A percentile compares a stretch with the other conserved stretches of the same genome.
phyloP scores from a whole-genome alignment of 1,140 invertebrate genomes.

The Dolichoris vasculosae region DNA sequence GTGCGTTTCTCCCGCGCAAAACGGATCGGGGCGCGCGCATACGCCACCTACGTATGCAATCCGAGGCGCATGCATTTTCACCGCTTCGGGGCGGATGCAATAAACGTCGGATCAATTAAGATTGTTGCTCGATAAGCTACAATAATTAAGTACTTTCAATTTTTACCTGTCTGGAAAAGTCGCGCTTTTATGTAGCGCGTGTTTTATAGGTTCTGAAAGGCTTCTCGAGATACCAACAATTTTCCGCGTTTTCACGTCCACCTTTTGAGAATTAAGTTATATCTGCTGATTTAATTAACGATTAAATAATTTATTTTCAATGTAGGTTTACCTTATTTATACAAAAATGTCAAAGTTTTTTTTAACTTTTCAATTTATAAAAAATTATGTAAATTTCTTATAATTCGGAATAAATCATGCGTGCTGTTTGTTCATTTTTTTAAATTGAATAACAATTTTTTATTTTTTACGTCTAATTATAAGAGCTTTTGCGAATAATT shows the following conservation, averaged over 20 bases:
- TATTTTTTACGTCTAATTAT: neutral
- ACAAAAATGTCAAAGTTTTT: neutral
- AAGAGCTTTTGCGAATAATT: too few species aligned
- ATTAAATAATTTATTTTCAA: neutral
- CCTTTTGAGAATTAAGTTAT: neutral
- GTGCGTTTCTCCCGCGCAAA: neutral
- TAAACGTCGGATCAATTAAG: conserved; percentile 54
- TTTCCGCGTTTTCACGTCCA: neutral
- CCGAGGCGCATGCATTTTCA: conserved; percentile 24
- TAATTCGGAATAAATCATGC: neutral
- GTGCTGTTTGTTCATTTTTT: neutral
- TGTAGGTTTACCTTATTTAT: neutral
- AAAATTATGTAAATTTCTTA: neutral
- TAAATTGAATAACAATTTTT: neutral
- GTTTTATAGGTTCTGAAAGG: neutral
- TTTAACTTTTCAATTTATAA: neutral
- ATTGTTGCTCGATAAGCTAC: conserved; percentile 39
- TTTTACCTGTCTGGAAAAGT: neutral
- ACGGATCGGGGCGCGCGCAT: neutral
- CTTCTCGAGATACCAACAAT: neutral
- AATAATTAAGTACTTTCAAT: conserved; percentile 47
- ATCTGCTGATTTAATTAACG: neutral
- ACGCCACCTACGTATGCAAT: too few species aligned
- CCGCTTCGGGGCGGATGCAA: conserved; percentile 47
- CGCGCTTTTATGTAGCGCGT: neutral